Conservation (phyloP, 2,888 invertebrate species). For the Alsophila aescularia region DNA sequence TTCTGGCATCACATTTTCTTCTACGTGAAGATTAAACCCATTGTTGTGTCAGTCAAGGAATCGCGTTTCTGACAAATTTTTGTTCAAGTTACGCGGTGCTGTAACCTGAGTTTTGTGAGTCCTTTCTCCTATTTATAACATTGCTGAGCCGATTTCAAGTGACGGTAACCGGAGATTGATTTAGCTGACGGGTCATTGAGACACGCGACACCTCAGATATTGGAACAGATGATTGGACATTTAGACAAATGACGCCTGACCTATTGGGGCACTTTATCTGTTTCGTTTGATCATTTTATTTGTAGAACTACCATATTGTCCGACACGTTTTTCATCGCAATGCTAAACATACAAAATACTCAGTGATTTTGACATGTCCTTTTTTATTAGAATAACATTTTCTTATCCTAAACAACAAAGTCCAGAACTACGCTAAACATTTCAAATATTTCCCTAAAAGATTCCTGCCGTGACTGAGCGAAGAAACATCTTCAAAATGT, state of each 20-base stretch:
- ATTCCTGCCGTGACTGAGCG: conserved; percentile 23
- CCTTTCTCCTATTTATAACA: conserved; percentile 70
- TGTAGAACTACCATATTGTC: background rate
- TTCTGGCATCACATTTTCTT: conserved; percentile 61
- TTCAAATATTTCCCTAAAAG: conserved; percentile 28
- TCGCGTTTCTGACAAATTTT: conserved; percentile 74
- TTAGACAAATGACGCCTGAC: conserved; percentile 18
- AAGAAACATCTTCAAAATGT: conserved; percentile 21
- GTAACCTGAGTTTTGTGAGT: conserved; percentile 66
- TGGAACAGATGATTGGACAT: conserved; percentile 22
- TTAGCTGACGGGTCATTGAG: conserved; percentile 54
- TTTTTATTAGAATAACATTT: conserved; percentile 10
- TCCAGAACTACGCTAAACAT: conserved; percentile 19
- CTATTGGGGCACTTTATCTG: background rate
- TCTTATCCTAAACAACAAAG: conserved; percentile 13
- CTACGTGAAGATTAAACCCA: conserved; percentile 73
- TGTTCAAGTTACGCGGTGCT: conserved; percentile 62
- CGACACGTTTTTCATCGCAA: too few relatives aligned
- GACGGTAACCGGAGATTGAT: conserved; percentile 66
- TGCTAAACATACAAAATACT: too few relatives aligned
- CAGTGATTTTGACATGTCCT: too few relatives aligned
- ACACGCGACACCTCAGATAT: conserved; percentile 41
- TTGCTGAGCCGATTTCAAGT: conserved; percentile 60
- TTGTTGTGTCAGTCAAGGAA: conserved; percentile 75
- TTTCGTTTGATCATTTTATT: conserved; percentile 4